Evolutionary conservation across 2,888 invertebrate species (phyloP), one percentile per base, ranked within the genome.

Genomic region (Limenitis camilla): DNA sequence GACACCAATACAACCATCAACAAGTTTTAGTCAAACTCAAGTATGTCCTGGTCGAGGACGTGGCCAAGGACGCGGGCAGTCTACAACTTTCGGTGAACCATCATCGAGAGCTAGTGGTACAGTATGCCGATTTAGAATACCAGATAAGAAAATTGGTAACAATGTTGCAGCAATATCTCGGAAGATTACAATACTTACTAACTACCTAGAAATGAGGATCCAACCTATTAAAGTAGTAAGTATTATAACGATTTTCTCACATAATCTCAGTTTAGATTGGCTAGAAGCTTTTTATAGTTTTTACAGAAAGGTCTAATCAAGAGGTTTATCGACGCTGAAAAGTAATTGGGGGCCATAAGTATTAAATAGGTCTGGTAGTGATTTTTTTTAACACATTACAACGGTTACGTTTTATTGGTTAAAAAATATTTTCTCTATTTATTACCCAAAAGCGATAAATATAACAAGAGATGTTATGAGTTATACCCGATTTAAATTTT

Each of bases 191-290:
- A 80, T 93, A 0, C 71, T 89, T 32, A 89, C 91, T 0, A 95
- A 95, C 66, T 93, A 94, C 73, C 74, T 94, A 45, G 74, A 82
- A 19, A 78, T 94, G 59, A 66, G 70, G 6, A 79, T 92, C 47
- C 78, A 85, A 54, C 81, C 89, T 40, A 59, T 77, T 5, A 72
- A 75, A 67, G 71, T 82, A 42, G 85, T 85, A 70, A 82, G 85
- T 75, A 56, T 55, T 2, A 28, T 11, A 36, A 36, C 29, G 7
- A 31, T 8, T 5, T 11, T 42, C 7, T 32, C 6, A 11, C 11
- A 31, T 42, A 11, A 2, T 19, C 3, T 2, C 19, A 2, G 19
- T 19, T 19, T 19, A 19, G 19, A 19, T 19, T 19, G 3, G 19
- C 19, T 19, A 19, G 19, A 19, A 2, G 19, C 19, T 19, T 19